Evolutionary conservation across 2,797 vertebrate species (phyloP).

Genomic region (Acanthiza pusilla): DNA sequence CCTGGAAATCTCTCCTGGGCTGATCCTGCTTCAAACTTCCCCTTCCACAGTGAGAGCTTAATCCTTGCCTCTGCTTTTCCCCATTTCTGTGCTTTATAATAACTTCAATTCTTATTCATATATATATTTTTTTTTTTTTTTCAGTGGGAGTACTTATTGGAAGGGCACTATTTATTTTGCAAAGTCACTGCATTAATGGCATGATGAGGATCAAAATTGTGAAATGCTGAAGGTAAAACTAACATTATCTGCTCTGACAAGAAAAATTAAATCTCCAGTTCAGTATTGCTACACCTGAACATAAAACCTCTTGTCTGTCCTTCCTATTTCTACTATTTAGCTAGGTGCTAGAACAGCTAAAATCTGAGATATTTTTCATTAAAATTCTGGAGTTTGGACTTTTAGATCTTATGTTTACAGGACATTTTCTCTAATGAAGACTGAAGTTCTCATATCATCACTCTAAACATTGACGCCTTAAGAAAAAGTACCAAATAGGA

Average conservation of each 20-base stretch:
- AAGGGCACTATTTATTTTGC: not conserved
- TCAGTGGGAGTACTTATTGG: not conserved
- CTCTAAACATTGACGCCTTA: not conserved
- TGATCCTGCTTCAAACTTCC: not conserved
- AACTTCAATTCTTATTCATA: not conserved
- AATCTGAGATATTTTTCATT: not conserved
- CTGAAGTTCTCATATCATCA: not conserved
- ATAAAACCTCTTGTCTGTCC: not conserved
- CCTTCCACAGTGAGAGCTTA: not conserved
- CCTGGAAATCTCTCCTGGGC: not conserved
- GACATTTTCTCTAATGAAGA: not conserved
- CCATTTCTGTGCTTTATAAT: not conserved
- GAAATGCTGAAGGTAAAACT: not conserved
- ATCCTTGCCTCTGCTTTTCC: not conserved
- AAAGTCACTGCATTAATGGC: not conserved
- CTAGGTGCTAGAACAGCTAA: not conserved
- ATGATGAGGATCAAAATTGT: not conserved
- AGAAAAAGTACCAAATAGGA: not conserved
- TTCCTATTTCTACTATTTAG: not conserved
- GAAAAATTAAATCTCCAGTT: not conserved
- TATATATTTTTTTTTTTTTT: not conserved
- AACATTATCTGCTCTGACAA: not conserved
- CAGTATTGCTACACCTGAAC: not conserved
- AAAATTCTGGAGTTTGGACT: accelerated
- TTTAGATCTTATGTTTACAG: not conserved